Conservation (phyloP, 1,140 invertebrate species). For the Apis florea region DNA sequence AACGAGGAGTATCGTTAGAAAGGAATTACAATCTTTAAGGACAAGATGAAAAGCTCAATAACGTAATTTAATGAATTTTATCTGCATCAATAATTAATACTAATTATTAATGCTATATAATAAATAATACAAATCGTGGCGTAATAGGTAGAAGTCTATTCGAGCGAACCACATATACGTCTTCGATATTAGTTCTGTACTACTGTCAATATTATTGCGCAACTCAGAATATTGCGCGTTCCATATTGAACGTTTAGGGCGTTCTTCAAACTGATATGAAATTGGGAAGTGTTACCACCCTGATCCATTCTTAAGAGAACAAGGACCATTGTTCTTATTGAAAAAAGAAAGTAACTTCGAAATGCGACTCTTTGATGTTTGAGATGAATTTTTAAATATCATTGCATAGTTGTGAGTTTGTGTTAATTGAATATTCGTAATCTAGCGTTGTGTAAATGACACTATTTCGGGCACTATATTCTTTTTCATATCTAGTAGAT, state of each 20-base stretch:
- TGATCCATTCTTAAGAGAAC: background rate
- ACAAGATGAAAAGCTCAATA: background rate
- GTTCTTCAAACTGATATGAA: slow-evolving; percentile 22
- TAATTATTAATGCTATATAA: slow-evolving; percentile 3
- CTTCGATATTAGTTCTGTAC: slow-evolving; percentile 39
- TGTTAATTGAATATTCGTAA: slow-evolving; percentile 26
- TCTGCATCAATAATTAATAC: background rate
- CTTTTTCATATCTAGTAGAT: background rate
- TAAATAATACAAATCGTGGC: slow-evolving; percentile 3
- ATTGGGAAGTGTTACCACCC: slow-evolving; percentile 3
- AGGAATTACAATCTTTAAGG: background rate
- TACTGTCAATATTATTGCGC: slow-evolving; percentile 50
- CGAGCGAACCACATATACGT: background rate
- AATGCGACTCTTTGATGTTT: background rate
- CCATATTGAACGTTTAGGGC: slow-evolving; percentile 47
- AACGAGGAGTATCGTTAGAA: background rate
- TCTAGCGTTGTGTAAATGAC: background rate
- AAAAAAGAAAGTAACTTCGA: background rate
- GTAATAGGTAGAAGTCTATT: slow-evolving; percentile 24
- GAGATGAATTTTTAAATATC: background rate
- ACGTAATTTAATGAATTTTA: slow-evolving; percentile 5
- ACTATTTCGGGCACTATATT: background rate
- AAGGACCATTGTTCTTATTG: background rate
- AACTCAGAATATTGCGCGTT: slow-evolving; percentile 48
- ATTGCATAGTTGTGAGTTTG: background rate